Conservation (phyloP, 35 echinoderm and acorn worm species). For the Ophiothrix spiculata region DNA sequence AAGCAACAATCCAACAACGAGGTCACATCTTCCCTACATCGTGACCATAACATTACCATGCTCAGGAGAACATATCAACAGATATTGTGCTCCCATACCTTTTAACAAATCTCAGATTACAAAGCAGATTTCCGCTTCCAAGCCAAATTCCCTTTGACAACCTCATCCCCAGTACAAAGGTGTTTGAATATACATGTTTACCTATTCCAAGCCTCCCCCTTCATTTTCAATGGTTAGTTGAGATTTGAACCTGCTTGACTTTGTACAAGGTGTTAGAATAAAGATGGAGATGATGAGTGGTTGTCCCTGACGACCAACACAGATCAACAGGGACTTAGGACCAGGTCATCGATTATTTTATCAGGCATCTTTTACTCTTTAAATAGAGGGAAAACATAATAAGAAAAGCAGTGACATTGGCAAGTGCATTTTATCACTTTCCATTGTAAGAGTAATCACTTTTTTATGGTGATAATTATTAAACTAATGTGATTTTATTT, state of each 20-base stretch:
- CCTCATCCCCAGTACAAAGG: not conserved
- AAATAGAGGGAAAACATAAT: too few species aligned
- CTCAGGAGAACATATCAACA: not conserved
- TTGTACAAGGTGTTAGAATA: not conserved
- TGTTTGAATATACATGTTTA: conserved; percentile 9
- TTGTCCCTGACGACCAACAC: not conserved
- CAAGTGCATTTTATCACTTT: too few species aligned
- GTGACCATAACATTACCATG: not conserved
- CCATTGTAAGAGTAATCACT: too few species aligned
- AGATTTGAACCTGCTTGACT: not conserved
- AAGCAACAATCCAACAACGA: too few species aligned
- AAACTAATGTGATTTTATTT: too few species aligned
- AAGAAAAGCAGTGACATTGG: too few species aligned
- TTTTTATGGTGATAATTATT: too few species aligned
- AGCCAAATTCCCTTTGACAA: not conserved
- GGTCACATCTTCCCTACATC: not conserved
- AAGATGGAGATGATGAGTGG: not conserved
- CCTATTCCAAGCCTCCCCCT: not conserved
- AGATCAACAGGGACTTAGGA: not conserved
- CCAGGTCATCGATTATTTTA: not conserved
- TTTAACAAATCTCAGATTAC: not conserved
- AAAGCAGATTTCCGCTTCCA: not conserved
- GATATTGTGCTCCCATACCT: not conserved
- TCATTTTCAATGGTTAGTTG: not conserved
- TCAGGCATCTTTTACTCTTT: not conserved